These are phyloP conservation scores for Periophthalmus modestus DNA, from an alignment of 2,113 vertebrate genomes.

Conservation along the genomic window DNA sequence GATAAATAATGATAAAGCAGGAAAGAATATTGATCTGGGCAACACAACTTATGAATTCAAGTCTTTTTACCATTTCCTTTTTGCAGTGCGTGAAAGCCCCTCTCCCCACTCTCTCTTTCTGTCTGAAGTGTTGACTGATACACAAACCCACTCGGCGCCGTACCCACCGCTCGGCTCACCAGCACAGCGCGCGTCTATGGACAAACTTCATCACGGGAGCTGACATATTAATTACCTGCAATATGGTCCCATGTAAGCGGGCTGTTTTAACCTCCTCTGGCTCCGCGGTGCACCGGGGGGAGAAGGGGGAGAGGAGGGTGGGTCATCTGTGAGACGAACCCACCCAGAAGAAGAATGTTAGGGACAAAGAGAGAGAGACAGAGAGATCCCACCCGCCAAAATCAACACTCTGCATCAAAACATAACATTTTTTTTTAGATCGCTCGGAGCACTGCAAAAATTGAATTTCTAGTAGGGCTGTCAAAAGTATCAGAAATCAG, in stretches of 20 bases:
- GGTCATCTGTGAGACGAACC: conserved; percentile 36
- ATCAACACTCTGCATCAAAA: conserved; percentile 69
- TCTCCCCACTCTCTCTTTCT: no score
- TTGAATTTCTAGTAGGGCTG: no score
- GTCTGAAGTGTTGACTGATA: background rate
- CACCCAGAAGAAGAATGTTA: conserved; percentile 62
- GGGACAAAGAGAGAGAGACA: conserved; percentile 40
- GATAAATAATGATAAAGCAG: no score
- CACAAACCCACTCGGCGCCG: background rate
- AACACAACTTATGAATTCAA: no score
- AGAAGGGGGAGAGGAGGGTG: conserved; percentile 23
- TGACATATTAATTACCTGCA: conserved; percentile 70
- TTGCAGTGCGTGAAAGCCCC: background rate
- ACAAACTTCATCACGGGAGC: conserved; percentile 61
- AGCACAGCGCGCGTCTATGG: conserved; percentile 55
- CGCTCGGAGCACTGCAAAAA: conserved; percentile 63
- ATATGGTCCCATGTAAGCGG: conserved; percentile 44
- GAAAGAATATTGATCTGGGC: no score
- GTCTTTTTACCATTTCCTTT: background rate
- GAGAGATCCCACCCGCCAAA: conserved; percentile 57
- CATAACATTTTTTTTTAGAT: conserved; percentile 58
- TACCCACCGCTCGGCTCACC: conserved; percentile 50
- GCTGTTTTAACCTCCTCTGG: conserved; percentile 61
- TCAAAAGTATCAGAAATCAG: no score
- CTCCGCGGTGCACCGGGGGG: conserved; percentile 29